Percentiles rank a stretch among this genome's conserved stretches.
Evolutionary conservation across 2,888 invertebrate genomes (phyloP).

Genomic region (Oligia latruncula): DNA sequence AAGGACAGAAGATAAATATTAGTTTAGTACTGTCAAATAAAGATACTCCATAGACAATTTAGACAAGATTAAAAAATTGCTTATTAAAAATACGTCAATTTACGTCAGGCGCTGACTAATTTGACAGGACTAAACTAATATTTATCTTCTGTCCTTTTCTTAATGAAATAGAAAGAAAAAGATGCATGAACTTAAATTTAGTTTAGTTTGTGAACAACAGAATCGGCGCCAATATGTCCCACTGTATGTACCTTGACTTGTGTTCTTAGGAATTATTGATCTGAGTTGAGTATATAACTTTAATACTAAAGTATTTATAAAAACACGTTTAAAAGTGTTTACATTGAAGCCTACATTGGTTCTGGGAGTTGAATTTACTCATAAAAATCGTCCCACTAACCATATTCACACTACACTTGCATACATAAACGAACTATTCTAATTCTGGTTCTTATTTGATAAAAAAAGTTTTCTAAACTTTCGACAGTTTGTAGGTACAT

Average conservation of each 20-base stretch:
- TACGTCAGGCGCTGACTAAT: too few relatives aligned
- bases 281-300: neutral
- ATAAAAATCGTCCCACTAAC: neutral
- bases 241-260: conserved; percentile 10
- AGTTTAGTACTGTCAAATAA: too few relatives aligned
- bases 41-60: too few relatives aligned
- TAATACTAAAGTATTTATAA: neutral
- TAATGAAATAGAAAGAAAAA: too few relatives aligned
- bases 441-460: neutral
- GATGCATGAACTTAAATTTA: too few relatives aligned
- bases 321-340: neutral
- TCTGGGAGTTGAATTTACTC: conserved; percentile 15
- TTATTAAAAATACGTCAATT: too few relatives aligned
- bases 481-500: neutral
- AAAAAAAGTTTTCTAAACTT: neutral
- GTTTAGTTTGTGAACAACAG: too few relatives aligned
- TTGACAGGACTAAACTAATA: too few relatives aligned
- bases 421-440: neutral
- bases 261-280: neutral
- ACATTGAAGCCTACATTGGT: neutral
- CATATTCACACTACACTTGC: neutral
- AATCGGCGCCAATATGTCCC: too few relatives aligned
- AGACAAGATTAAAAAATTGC: too few relatives aligned
- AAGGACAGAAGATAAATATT: too few relatives aligned
- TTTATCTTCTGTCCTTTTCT: too few relatives aligned